Evolutionary conservation across 2,797 vertebrate species (phyloP), one percentile per base, ranked within the genome.

Genomic region (Enoplosus armatus): DNA sequence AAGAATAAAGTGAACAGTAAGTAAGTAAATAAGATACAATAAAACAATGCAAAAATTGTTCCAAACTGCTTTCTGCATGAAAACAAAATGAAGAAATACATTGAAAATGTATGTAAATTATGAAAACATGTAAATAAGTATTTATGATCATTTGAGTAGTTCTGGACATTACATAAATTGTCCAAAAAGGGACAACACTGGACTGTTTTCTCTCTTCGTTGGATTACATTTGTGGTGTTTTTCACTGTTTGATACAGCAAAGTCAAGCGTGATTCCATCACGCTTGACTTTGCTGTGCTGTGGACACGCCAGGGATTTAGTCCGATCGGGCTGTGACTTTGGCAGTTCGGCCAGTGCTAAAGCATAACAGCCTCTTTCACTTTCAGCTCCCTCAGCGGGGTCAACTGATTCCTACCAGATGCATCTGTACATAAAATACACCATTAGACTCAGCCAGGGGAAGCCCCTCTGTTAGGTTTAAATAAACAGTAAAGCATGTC

Each of bases 301-400:
- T 41, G 74, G 80, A 90, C 86, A 89, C 71, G 60, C 83, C 66
- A 37, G 89, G 86, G 88, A 90, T 89, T 90, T 72, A 84, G 89
- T 83, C 80, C 66, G 43, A 82, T 87, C 68, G 29, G 87, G 71
- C 83, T 84, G 76, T 84, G 82, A 90, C 91, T 91, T 83, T 85
- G 85, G 90, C 83, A 81, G 83, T 88, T 83, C 63, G 87, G 87
- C 87, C 91, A 82, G 78, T 62, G 83, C 80, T 79, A 83, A 89
- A 88, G 83, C 85, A 84, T 74, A 92, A 92, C 87, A 92, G 87
- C 77, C 83, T 85, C 87, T 93, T 93, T 92, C 85, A 88, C 87
- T 91, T 88, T 86, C 61, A 83, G 87, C 79, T 88, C 85, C 87
- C 87, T 86, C 82, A 75, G 84, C 77, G 82, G 82, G 80, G 85